Base-by-base conservation (phyloP, 2,797 vertebrate genomes). In the Delichon dasypus region DNA sequence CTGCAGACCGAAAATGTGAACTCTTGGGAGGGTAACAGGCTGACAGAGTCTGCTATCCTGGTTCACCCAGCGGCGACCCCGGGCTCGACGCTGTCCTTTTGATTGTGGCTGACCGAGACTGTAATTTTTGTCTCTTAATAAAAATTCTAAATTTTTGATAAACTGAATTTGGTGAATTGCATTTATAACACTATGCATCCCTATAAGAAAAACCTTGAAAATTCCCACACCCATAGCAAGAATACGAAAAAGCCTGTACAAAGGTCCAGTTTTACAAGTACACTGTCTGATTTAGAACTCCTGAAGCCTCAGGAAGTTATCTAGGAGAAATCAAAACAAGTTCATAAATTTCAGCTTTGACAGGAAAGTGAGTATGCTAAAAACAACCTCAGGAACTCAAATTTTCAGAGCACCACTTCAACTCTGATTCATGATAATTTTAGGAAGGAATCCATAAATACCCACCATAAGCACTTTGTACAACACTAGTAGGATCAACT, bases 281-380 rank as follows among this genome's bases (percentile, higher is more conserved):
- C 13, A 32, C 4, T 58, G 80, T 48, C 60, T 64, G 48, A 84
- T 78, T 73, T 70, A 85, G 45, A 83, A 40, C 15, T 78, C 47
- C 70, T 55, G 42, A 92, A 75, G 51, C 36, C 48, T 89, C 84
- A 89, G 86, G 90, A 94, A 90, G 72, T 87, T 61, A 91, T 54
- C 70, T 30, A 89, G 66, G 66, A 86, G 61, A 89, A 92, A 92
- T 78, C 60, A 88, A 92, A 95, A 81, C 71, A 88, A 78, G 42
- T 78, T 81, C 5, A 27, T 67, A 83, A 80, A 85, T 85, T 72
- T 75, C 75, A 81, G 25, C 60, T 92, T 85, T 78, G 73, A 80
- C 73, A 76, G 73, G 67, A 89, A 95, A 92, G 73, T 26, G 51
- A 91, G 47, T 0, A 2, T 45, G 50, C 79, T 91, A 91, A 95